Evolutionary conservation across 2,797 vertebrate species (phyloP), one percentile per base, ranked within the genome.

Genomic region (Loriculus beryllinus): DNA sequence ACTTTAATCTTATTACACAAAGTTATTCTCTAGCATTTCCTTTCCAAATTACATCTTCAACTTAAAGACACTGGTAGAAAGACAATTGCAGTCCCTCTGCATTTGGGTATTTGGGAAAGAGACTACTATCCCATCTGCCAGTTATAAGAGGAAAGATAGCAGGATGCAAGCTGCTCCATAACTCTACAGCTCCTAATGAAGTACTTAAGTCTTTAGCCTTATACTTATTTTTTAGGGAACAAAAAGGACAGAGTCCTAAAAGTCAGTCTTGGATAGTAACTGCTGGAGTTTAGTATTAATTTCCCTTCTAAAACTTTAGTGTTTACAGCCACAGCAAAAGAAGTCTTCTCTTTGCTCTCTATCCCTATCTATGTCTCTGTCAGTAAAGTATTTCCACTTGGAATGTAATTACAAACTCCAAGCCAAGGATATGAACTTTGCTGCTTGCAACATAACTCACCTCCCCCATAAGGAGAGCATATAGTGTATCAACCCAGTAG

Each of bases 351-450:
- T 68, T 70, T 13, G 8, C 93, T 70, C 67, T 72, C 75, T 52
- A 35, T 49, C 59, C 70, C 67, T 68, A 91, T 79, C 92, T 88
- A 19, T 1, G 35, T 26, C 49, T 29, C 4, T 39, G 64, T 49
- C 3, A 1, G 60, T 39, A 43, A 93, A 92, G 45, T 37, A 92
- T 92, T 89, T 92, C 76, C 88, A 82, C 72, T 78, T 87, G 93
- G 94, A 95, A 93, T 72, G 69, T 57, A 87, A 91, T 86, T 81
- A 69, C 35, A 33, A 62, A 65, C 88, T 91, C 82, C 57, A 64
- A 80, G 88, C 91, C 92, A 93, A 88, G 79, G 81, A 80, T 31
- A 40, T n/a, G 86, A 93, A 93, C 74, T 92, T 82, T 63, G 90
- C 82, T 77, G 71, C 93, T 89, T 95, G 94, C 92, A 92, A 91